Conservation (phyloP, 92 coral and sea anemone genomes). For the Epizoanthus fatuus region DNA sequence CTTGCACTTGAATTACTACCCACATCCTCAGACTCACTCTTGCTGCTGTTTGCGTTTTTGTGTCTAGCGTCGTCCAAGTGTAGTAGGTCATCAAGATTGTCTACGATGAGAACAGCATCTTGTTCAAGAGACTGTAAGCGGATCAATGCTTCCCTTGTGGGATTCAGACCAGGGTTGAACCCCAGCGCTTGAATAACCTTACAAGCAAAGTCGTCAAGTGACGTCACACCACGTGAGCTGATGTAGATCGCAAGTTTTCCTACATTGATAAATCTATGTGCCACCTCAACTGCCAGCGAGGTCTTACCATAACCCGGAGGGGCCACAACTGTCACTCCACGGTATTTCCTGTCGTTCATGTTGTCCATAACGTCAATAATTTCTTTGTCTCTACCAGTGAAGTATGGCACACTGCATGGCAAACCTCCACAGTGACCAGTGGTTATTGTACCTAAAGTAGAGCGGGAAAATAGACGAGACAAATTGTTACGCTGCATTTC, state of each 20-base stretch:
- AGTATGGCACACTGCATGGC: neutral
- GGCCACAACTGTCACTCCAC: constrained; percentile 3
- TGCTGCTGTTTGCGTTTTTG: neutral
- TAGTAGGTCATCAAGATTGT: constrained; percentile 57
- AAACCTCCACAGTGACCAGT: constrained; percentile 3
- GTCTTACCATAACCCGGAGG: constrained; percentile 63
- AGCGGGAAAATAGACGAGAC: no score
- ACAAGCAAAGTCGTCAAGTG: constrained; percentile 43
- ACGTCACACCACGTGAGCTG: constrained; percentile 32
- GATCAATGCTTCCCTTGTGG: constrained; percentile 20
- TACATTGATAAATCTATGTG: constrained; percentile 11
- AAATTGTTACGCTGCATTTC: no score
- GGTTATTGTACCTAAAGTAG: no score
- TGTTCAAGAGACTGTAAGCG: constrained; percentile 4
- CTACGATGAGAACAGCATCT: constrained; percentile 40
- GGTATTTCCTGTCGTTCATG: constrained; percentile 10
- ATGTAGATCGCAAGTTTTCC: constrained; percentile 50
- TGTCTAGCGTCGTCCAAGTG: constrained; percentile 8
- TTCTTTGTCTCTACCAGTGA: constrained; percentile 16
- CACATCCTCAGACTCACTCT: neutral
- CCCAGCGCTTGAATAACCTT: constrained; percentile 53
- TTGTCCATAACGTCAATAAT: neutral
- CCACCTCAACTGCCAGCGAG: constrained; percentile 43
- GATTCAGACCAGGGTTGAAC: neutral
- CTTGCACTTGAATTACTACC: neutral